These are phyloP conservation scores for Plebejus melissa DNA, from an alignment of 2,888 invertebrate genomes.

Conservation along the genomic window DNA sequence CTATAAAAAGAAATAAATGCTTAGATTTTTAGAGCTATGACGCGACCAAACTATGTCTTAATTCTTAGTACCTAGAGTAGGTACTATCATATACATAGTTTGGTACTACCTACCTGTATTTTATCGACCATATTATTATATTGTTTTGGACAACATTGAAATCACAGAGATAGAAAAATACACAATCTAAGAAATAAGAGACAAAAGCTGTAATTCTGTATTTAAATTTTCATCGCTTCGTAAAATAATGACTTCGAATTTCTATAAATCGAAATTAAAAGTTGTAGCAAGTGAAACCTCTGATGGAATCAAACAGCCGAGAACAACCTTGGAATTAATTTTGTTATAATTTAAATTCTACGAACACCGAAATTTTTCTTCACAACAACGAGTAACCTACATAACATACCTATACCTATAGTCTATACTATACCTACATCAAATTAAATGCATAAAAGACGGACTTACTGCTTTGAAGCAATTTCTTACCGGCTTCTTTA, in stretches of 20 bases:
- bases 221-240: neutral
- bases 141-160: neutral
- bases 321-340: neutral
- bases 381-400: neutral
- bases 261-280: conserved; percentile 14
- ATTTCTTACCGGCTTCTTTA: neutral
- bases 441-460: conserved; percentile 4
- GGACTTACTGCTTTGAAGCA: conserved; percentile 9
- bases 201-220: neutral
- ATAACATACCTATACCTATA: too few relatives aligned
- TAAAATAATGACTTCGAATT: neutral
- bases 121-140: neutral
- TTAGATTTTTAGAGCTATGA: neutral
- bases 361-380: neutral
- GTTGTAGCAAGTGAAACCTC: neutral
- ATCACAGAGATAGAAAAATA: neutral
- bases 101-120: neutral
- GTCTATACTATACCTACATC: neutral
- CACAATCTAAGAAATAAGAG: neutral
- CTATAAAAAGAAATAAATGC: neutral
- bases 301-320: neutral
- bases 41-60: neutral
- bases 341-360: neutral
- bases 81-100: too few relatives aligned
- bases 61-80: neutral